Evolutionary conservation across 2,797 vertebrate genomes (phyloP).

Genomic region (Melanotaenia trifasciata): DNA sequence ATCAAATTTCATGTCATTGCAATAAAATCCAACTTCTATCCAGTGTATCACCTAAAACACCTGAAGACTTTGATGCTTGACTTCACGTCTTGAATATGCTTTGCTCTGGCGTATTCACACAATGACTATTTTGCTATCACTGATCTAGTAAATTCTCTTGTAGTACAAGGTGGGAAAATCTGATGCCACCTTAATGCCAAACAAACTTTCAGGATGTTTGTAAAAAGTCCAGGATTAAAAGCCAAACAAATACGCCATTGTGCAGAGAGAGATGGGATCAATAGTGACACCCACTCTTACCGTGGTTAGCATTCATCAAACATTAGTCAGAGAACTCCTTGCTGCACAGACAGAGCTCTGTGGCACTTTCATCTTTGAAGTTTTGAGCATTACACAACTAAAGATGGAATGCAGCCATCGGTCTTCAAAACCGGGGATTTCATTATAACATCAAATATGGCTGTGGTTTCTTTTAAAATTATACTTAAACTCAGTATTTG

Average conservation of each 20-base stretch:
- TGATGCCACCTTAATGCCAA: constrained; percentile 43
- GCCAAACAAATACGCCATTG: constrained; percentile 70
- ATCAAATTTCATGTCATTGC: background rate
- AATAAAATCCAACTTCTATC: background rate
- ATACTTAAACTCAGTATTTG: background rate
- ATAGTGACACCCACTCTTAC: constrained; percentile 70
- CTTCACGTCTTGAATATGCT: background rate
- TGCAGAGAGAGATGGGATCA: constrained; percentile 61
- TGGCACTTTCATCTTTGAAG: constrained; percentile 51
- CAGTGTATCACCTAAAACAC: background rate
- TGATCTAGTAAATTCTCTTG: background rate
- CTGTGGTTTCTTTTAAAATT: background rate
- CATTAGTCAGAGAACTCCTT: constrained; percentile 66
- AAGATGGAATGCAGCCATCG: constrained; percentile 16
- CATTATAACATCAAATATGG: background rate
- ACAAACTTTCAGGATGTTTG: constrained; percentile 58
- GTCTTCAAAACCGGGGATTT: background rate
- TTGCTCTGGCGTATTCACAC: background rate
- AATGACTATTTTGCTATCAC: constrained; percentile 4
- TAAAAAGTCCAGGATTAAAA: constrained; percentile 58
- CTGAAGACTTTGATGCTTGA: background rate
- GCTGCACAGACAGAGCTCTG: constrained; percentile 60
- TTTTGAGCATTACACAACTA: constrained; percentile 18
- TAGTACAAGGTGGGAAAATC: constrained; percentile 20
- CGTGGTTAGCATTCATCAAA: constrained; percentile 61